Conservation (phyloP, 2,113 vertebrate genomes). For the Anarrhichthys ocellatus region DNA sequence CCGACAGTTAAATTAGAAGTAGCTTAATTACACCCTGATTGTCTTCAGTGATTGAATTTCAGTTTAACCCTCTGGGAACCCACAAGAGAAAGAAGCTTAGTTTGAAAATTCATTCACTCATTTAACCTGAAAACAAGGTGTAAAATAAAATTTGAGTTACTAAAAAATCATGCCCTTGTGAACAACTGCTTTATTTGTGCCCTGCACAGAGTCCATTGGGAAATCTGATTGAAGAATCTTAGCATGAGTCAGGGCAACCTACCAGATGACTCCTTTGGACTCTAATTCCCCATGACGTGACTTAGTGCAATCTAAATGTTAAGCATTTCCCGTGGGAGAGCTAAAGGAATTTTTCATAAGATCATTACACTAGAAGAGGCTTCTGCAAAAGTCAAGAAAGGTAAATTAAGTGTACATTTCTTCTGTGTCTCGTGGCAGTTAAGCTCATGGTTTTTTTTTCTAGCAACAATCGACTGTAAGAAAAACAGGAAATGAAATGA, state of each 20-base stretch:
- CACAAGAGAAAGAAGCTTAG: constrained; percentile 24
- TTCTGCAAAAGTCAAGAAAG: constrained; percentile 13
- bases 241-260: constrained; percentile 14
- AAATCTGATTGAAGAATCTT: constrained; percentile 30
- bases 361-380: constrained; percentile 14
- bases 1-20: constrained; percentile 72
- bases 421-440: not conserved
- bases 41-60: constrained; percentile 75
- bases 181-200: constrained; percentile 22
- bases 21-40: constrained; percentile 73
- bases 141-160: constrained; percentile 15
- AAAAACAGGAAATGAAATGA: not conserved
- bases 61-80: constrained; percentile 57
- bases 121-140: constrained; percentile 39
- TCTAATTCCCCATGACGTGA: constrained; percentile 39
- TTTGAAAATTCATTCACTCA: constrained; percentile 36
- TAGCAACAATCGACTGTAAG: not conserved
- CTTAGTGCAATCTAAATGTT: constrained; percentile 30
- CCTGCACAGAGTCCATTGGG: not conserved
- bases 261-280: constrained; percentile 24
- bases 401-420: constrained; percentile 5
- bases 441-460: not conserved
- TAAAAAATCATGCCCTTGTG: constrained; percentile 2
- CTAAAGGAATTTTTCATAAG: constrained; percentile 21
- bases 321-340: constrained; percentile 32